Evolutionary conservation across 2,113 vertebrate species (phyloP).

Genomic region (Oreochromis tanganicae): DNA sequence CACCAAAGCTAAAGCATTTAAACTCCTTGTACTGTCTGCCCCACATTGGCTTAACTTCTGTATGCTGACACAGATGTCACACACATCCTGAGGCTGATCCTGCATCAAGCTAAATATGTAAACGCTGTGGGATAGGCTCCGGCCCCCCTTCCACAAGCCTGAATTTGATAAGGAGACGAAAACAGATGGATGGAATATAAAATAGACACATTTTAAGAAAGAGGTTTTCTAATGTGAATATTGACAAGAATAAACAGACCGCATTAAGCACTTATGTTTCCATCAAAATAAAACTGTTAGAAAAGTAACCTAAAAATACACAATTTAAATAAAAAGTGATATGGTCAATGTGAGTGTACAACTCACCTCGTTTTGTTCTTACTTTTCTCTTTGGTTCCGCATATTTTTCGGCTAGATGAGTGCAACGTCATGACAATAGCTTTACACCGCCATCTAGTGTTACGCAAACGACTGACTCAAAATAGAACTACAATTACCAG

Average conservation of each 20-base stretch:
- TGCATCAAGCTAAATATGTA: neutral
- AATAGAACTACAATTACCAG: constrained; percentile 58
- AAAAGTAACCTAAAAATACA: neutral
- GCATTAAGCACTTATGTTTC: neutral
- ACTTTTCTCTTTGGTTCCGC: neutral
- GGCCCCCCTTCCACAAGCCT: neutral
- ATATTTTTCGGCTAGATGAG: neutral
- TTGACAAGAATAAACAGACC: neutral
- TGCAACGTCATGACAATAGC: neutral
- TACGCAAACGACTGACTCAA: neutral
- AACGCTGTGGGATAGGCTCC: neutral
- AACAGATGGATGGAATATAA: neutral
- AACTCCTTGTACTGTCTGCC: neutral
- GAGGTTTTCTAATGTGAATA: neutral
- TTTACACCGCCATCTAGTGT: constrained; percentile 36
- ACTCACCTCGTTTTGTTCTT: neutral
- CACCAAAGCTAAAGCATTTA: neutral
- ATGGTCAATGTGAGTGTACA: neutral
- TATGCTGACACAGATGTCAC: neutral
- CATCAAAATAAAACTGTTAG: neutral
- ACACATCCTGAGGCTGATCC: neutral
- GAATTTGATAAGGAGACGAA: neutral
- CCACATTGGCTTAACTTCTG: neutral
- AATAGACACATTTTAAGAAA: neutral
- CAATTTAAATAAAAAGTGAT: neutral